These are phyloP conservation scores for Melinaea marsaeus DNA, from an alignment of 2,888 invertebrate genomes.

Conservation along the genomic window DNA sequence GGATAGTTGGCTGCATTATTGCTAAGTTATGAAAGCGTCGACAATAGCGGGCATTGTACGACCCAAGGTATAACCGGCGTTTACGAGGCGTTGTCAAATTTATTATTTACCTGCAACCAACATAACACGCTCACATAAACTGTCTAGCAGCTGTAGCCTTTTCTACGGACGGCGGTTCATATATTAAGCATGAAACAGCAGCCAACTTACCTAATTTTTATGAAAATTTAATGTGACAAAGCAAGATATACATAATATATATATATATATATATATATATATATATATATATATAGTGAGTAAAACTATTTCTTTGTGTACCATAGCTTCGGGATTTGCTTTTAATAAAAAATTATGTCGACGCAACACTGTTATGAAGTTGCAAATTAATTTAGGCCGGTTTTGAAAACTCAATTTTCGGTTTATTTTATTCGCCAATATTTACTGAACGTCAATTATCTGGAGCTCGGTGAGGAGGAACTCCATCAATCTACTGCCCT, in stretches of 20 bases:
- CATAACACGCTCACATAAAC: conserved; percentile 16
- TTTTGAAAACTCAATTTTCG: conserved; percentile 73
- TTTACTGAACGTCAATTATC: conserved; percentile 76
- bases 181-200: neutral
- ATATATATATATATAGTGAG: no score
- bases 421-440: conserved; percentile 74
- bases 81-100: conserved; percentile 34
- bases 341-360: conserved; percentile 66
- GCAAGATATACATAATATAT: neutral
- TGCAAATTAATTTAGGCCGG: conserved; percentile 74
- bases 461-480: conserved; percentile 39
- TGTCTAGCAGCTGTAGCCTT: conserved; percentile 4
- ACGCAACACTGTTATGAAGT: conserved; percentile 69
- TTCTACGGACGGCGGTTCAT: neutral
- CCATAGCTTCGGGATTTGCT: conserved; percentile 49
- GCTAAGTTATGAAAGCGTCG: conserved; percentile 36
- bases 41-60: conserved; percentile 30
- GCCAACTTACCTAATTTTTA: neutral
- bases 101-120: conserved; percentile 29
- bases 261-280: neutral
- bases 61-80: conserved; percentile 21
- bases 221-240: neutral
- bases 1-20: conserved; percentile 32
- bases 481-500: conserved; percentile 54
- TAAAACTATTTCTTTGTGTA: neutral